These are phyloP conservation scores for Listronotus oregonensis DNA, from an alignment of 1,140 invertebrate species.

Conservation along the genomic window DNA sequence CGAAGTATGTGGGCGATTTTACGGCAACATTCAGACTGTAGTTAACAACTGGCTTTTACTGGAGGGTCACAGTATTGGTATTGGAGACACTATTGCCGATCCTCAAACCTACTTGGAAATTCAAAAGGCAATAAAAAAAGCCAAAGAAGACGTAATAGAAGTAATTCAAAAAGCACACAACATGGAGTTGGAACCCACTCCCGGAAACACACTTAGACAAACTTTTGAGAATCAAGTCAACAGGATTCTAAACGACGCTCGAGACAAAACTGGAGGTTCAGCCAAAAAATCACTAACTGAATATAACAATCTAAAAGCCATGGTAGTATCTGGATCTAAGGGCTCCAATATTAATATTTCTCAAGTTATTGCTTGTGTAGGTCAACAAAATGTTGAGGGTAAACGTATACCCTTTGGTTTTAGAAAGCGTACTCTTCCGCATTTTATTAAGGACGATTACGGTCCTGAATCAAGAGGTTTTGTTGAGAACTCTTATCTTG, in stretches of 20 bases:
- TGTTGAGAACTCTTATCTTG: slow-evolving; percentile 99
- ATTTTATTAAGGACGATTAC: slow-evolving; percentile 99
- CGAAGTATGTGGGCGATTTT: slow-evolving; percentile 94
- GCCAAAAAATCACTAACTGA: slow-evolving; percentile 99
- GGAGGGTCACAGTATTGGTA: slow-evolving; percentile 98
- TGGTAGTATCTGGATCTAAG: slow-evolving; percentile 99
- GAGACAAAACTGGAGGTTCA: slow-evolving; percentile 99
- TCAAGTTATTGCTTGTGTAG: slow-evolving; percentile 99
- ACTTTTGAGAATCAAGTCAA: slow-evolving; percentile 92
- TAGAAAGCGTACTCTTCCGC: slow-evolving; percentile 96
- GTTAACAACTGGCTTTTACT: slow-evolving; percentile 98
- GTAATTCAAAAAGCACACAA: slow-evolving; percentile 99
- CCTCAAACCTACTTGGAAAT: slow-evolving; percentile 97
- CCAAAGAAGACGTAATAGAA: slow-evolving; percentile 99
- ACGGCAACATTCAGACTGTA: slow-evolving; percentile 97
- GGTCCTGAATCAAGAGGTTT: slow-evolving; percentile 98
- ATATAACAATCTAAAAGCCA: slow-evolving; percentile 99
- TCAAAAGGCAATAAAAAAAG: slow-evolving; percentile 97
- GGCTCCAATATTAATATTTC: slow-evolving; percentile 99
- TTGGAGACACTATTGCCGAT: slow-evolving; percentile 99
- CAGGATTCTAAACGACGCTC: slow-evolving; percentile 98
- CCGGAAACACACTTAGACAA: slow-evolving; percentile 96
- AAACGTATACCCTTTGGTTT: slow-evolving; percentile 99
- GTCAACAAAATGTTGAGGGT: slow-evolving; percentile 99
- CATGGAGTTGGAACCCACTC: slow-evolving; percentile 98